Base-by-base conservation (phyloP, 2,888 invertebrate genomes). In the Microctonus aethiopoides region DNA sequence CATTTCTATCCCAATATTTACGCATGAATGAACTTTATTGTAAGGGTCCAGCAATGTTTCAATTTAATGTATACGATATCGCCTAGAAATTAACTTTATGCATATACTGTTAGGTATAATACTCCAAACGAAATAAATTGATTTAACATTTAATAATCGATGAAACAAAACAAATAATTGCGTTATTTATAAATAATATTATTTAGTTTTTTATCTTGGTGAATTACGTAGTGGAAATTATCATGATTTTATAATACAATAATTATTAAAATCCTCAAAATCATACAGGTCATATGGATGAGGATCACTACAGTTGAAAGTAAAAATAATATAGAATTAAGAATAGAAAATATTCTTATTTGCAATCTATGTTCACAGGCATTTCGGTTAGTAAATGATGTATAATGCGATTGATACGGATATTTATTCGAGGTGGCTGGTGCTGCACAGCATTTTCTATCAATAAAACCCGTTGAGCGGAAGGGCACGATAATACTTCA, bases 371-470 rank as follows among this genome's bases (percentile, higher is more conserved):
- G 7, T 29, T 29, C 29, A 29, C 34, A 26, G 46, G 52, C 22
- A 39, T 52, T 36, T 32, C 46, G 41, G 24, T 29, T 51, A 51
- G 32, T 41, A 54, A 57, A 63, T 68, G 68, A 64, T 57, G 46
- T 56, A 68, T 68, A 41, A 46, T 24, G 29, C 57, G 32, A 59
- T 57, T 63, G 63, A 68, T 63, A 68, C 24, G 52, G 51, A n/a
- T n/a, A 26, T 32, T 11, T 22, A 11, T 61, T 39, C 41, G 13
- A 61, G n/a, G 26, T 61, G n/a, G n/a, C 36, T 34, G 4, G 26
- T 7, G 13, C 16, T 51, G 52, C 51, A 13, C 22, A 10, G 11
- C 20, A 32, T 63, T 51, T 32, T 34, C 24, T 56, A 54, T 52
- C 65, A 26, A 65, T 56, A 56, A 65, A 65, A 11, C 26, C 39